phyloP scores from a whole-genome alignment of 2,797 vertebrate genomes.

The Nyctalus aviator region DNA sequence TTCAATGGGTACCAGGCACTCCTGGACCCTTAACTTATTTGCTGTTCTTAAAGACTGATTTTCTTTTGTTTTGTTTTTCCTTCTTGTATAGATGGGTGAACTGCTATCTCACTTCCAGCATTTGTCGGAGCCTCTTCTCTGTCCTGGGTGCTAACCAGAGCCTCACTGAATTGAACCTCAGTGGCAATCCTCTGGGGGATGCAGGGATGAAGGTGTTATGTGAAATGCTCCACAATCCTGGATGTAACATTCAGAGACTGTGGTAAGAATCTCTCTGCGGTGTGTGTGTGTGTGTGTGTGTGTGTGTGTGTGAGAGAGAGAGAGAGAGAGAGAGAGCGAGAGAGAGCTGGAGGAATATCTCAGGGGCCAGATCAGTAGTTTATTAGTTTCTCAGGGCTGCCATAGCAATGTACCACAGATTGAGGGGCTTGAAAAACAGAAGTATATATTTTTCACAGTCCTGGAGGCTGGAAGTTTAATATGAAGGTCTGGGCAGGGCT shows the following conservation, averaged over 20 bases:
- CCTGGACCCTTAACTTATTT: background rate
- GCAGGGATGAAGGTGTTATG: constrained; percentile 62
- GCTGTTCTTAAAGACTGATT: background rate
- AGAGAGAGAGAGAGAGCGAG: too few relatives aligned
- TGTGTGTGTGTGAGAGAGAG: background rate
- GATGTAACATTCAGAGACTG: constrained; percentile 71
- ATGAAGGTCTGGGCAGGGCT: background rate
- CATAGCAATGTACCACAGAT: background rate
- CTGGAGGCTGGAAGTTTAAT: background rate
- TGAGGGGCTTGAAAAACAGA: background rate
- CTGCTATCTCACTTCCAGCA: constrained; percentile 17
- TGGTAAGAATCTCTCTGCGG: constrained; percentile 30
- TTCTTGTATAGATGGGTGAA: constrained; percentile 33
- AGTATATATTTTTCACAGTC: background rate
- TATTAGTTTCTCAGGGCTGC: background rate
- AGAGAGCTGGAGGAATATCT: background rate
- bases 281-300: background rate
- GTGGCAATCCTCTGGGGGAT: constrained; percentile 76
- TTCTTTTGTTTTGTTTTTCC: background rate
- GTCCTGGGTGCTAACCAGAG: constrained; percentile 53
- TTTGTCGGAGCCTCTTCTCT: constrained; percentile 86
- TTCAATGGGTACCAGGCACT: background rate
- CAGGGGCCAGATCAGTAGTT: background rate
- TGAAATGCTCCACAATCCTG: constrained; percentile 65
- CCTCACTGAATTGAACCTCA: constrained; percentile 77